These are phyloP conservation scores for Bufo gargarizans DNA, from an alignment of 2,113 vertebrate genomes.

Conservation along the genomic window DNA sequence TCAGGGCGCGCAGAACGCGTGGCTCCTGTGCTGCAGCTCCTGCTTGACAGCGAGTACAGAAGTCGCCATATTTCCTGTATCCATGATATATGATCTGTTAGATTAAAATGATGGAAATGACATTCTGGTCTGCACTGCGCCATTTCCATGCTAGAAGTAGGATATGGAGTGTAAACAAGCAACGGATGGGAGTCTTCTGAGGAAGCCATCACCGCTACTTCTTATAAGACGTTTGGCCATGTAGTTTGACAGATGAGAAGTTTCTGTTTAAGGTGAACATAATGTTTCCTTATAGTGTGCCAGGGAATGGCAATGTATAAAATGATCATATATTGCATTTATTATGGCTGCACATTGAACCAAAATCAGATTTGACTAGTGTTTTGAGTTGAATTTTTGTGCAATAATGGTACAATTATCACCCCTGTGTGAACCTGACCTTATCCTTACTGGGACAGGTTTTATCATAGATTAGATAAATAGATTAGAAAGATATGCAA, in stretches of 20 bases:
- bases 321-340: not conserved
- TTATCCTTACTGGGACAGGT: not conserved
- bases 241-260: not conserved
- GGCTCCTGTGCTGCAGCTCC: not conserved
- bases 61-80: not conserved
- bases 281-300: too few relatives aligned
- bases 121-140: not conserved
- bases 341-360: not conserved
- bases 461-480: not conserved
- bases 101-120: not conserved
- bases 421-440: not conserved
- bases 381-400: not conserved
- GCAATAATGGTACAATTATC: not conserved
- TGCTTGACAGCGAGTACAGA: not conserved
- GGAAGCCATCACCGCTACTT: not conserved
- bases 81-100: not conserved
- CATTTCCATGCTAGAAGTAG: not conserved
- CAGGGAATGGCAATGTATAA: too few relatives aligned
- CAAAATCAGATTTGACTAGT: not conserved
- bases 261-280: not conserved
- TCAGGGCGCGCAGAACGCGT: slow-evolving; percentile 17
- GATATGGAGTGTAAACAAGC: not conserved
- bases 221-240: not conserved
- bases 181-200: not conserved
- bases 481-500: too few relatives aligned